These are phyloP conservation scores for Tholera decimalis DNA, from an alignment of 2,888 invertebrate species.

Conservation along the genomic window DNA sequence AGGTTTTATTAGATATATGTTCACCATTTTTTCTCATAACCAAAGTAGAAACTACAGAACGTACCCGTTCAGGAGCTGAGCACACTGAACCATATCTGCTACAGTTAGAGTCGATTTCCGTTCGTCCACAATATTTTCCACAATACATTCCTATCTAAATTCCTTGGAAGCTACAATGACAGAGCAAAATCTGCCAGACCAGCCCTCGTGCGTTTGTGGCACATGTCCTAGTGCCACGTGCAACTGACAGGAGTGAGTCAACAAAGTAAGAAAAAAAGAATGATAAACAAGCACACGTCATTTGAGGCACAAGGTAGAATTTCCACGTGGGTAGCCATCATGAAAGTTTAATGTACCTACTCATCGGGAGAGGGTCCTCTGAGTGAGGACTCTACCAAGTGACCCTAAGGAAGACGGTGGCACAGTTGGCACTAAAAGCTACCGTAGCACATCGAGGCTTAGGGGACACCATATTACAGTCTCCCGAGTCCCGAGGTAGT, in stretches of 20 bases:
- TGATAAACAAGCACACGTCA: slow-evolving; percentile 28
- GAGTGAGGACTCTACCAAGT: no score
- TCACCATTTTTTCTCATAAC: no score
- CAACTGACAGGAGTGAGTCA: slow-evolving; percentile 51
- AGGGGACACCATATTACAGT: no score
- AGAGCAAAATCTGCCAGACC: slow-evolving; percentile 32
- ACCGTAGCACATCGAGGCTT: no score
- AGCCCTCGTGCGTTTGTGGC: slow-evolving; percentile 22
- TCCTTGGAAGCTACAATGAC: slow-evolving; percentile 33
- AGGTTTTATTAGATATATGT: background rate
- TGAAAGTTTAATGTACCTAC: background rate
- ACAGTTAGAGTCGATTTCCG: slow-evolving; percentile 2
- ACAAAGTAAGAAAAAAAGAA: slow-evolving; percentile 26
- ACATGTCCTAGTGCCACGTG: slow-evolving; percentile 53
- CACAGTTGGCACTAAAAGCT: no score
- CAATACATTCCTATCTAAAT: background rate
- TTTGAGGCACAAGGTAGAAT: background rate
- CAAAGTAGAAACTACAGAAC: no score
- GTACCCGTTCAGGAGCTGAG: no score
- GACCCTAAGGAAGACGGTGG: no score
- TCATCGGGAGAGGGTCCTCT: no score
- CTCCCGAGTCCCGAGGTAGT: no score
- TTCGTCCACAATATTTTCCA: background rate
- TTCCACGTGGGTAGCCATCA: background rate
- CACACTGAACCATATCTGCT: background rate